Conservation (phyloP, 2,113 vertebrate species). For the Speoplatyrhinus poulsoni region DNA sequence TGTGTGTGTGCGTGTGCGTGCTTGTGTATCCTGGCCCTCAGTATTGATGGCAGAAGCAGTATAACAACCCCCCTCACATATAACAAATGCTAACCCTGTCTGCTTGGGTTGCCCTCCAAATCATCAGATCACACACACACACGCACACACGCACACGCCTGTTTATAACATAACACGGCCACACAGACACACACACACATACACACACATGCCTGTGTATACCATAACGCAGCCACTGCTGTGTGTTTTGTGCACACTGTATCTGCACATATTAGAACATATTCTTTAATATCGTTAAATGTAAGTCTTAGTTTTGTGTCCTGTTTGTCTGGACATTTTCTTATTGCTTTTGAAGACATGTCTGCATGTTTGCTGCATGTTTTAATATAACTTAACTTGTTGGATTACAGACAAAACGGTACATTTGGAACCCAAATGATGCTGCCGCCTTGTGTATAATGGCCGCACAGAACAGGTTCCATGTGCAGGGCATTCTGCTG, state of each 20-base stretch:
- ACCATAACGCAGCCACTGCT: slow-evolving; percentile 30
- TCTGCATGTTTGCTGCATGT: too few relatives aligned
- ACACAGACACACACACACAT: slow-evolving; percentile 33
- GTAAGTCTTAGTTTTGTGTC: too few relatives aligned
- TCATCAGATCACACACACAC: slow-evolving; percentile 50
- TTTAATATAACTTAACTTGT: background rate
- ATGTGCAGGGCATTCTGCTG: background rate
- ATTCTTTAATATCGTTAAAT: too few relatives aligned
- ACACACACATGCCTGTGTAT: slow-evolving; percentile 7
- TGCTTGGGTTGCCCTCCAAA: slow-evolving; percentile 63
- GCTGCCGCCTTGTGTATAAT: background rate
- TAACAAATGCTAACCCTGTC: slow-evolving; percentile 70
- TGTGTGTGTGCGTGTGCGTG: slow-evolving; percentile 15
- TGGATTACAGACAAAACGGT: background rate
- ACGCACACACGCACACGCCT: slow-evolving; percentile 17
- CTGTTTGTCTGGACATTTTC: too few relatives aligned
- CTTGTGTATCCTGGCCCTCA: slow-evolving; percentile 4
- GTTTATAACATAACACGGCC: slow-evolving; percentile 17
- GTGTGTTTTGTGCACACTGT: background rate
- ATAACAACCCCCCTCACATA: slow-evolving; percentile 47
- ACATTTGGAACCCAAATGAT: background rate
- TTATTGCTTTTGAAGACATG: too few relatives aligned
- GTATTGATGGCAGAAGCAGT: slow-evolving; percentile 45
- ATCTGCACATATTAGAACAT: too few relatives aligned
- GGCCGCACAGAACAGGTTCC: background rate